A percentile compares a stretch with the other conserved stretches of the same genome.
These are phyloP conservation scores for Therioaphis trifolii DNA, from an alignment of 2,888 invertebrate genomes.

Conservation along the genomic window DNA sequence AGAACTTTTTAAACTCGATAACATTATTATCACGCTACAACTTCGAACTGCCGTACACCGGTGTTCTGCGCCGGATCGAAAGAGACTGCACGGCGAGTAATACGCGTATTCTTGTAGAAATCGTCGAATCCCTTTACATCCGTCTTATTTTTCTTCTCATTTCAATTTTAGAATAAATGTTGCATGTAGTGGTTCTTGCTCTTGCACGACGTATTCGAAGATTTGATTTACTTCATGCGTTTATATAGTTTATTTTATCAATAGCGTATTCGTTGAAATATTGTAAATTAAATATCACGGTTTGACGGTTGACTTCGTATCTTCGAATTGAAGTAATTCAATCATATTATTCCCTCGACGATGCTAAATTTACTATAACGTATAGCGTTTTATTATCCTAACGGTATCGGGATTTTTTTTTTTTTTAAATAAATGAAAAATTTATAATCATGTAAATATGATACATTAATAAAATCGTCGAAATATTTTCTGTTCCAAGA, in stretches of 20 bases:
- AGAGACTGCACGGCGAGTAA: too few relatives aligned
- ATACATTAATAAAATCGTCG: neutral
- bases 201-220: neutral
- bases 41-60: too few relatives aligned
- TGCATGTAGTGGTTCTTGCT: too few relatives aligned
- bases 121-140: too few relatives aligned
- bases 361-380: neutral
- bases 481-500: too few relatives aligned
- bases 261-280: conserved; percentile 1
- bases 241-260: conserved; percentile 8
- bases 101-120: too few relatives aligned
- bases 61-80: too few relatives aligned
- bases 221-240: neutral
- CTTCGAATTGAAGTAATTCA: conserved; percentile 6
- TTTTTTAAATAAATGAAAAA: too few relatives aligned
- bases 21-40: too few relatives aligned
- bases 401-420: neutral
- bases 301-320: neutral
- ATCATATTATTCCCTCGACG: neutral
- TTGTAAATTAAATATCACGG: conserved; percentile 23
- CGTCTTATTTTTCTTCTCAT: neutral
- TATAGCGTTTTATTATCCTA: neutral
- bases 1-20: too few relatives aligned
- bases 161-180: neutral
- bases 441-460: too few relatives aligned